Percentiles rank a stretch among this genome's conserved stretches.
These are phyloP conservation scores for Polyommatus iphigenia DNA, from an alignment of 2,888 invertebrate species.

Conservation along the genomic window DNA sequence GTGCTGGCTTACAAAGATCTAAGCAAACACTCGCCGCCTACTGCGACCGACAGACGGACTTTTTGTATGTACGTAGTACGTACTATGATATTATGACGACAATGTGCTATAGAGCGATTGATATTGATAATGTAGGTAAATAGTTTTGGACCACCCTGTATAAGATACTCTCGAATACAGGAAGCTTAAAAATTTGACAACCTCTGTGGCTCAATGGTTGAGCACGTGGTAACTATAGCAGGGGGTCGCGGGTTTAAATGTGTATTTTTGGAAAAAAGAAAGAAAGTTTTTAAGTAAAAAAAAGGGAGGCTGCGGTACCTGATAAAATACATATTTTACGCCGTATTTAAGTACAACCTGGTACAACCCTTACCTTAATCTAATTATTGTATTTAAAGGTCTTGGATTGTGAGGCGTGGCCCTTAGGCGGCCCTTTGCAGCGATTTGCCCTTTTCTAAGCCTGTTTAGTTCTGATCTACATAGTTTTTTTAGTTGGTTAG, in stretches of 20 bases:
- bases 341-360: too few species aligned
- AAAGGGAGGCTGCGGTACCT: too few species aligned
- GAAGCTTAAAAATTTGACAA: too few species aligned
- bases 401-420: background rate
- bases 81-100: constrained; percentile 35
- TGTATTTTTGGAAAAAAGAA: too few species aligned
- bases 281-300: too few species aligned
- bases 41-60: constrained; percentile 53
- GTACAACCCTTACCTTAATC: too few species aligned
- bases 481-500: background rate
- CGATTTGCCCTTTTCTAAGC: background rate
- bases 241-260: too few species aligned
- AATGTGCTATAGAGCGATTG: constrained; percentile 7
- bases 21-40: constrained; percentile 72
- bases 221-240: too few species aligned
- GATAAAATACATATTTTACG: too few species aligned
- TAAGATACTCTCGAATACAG: too few species aligned
- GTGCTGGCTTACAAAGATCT: constrained; percentile 72
- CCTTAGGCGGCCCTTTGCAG: background rate
- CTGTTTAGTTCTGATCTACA: background rate
- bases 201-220: too few species aligned
- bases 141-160: constrained; percentile 11
- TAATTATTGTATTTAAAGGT: too few species aligned
- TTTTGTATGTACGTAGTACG: constrained; percentile 39
- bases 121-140: constrained; percentile 22